A percentile compares a stretch with the other conserved stretches of the same genome.
phyloP scores from a whole-genome alignment of 2,113 vertebrate genomes.

The Pluvianellus socialis region DNA sequence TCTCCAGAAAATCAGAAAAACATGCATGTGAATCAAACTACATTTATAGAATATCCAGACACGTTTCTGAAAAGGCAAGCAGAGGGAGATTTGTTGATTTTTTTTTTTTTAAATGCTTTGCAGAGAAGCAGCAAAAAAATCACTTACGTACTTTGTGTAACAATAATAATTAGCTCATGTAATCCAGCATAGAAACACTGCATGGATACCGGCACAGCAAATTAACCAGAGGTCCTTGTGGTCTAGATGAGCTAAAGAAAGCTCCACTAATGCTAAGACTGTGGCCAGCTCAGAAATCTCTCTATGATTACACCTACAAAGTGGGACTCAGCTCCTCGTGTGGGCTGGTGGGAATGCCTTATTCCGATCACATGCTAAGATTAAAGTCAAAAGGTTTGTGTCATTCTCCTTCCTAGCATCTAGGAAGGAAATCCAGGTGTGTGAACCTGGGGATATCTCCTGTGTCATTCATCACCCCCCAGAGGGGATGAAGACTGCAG shows the following conservation, averaged over 20 bases:
- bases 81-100: background rate
- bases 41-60: background rate
- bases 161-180: background rate
- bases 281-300: background rate
- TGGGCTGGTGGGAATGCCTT: background rate
- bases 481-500: rapidly evolving
- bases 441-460: background rate
- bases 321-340: rapidly evolving
- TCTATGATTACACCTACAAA: background rate
- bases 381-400: background rate
- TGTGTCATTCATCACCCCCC: background rate
- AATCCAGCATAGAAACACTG: background rate
- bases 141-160: background rate
- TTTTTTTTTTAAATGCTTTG: background rate
- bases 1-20: slow-evolving; percentile 21
- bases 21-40: background rate
- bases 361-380: background rate
- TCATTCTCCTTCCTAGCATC: background rate
- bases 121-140: background rate
- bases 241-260: background rate
- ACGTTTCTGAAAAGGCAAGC: background rate
- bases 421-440: background rate
- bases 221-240: background rate
- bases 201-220: background rate
- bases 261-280: background rate